phyloP scores from a whole-genome alignment of 2,113 vertebrate genomes.

The Ascaphus truei region DNA sequence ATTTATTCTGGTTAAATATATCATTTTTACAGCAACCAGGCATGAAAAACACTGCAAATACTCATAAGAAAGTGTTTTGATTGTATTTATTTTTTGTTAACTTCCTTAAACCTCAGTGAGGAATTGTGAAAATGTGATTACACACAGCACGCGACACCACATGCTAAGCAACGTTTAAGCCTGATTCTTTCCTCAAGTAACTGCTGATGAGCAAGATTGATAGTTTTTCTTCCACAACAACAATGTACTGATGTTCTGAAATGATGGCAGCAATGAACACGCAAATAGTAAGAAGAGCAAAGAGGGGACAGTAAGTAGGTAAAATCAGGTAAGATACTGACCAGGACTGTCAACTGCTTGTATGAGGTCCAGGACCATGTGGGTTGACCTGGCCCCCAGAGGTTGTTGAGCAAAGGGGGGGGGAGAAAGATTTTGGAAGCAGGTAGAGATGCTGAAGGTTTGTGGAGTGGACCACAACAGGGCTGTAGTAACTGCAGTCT shows the following conservation, averaged over 20 bases:
- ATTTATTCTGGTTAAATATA: too few species aligned
- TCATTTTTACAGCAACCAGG: neutral
- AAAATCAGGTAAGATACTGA: too few species aligned
- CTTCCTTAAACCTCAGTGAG: neutral
- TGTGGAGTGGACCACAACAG: too few species aligned
- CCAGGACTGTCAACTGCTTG: too few species aligned
- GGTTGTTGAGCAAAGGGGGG: too few species aligned
- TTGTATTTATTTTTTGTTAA: too few species aligned
- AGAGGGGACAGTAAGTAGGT: neutral
- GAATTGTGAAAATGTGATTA: neutral
- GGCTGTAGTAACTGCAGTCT: too few species aligned
- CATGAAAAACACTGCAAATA: too few species aligned
- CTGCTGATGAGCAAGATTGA: neutral
- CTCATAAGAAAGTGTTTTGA: neutral
- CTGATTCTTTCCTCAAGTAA: neutral
- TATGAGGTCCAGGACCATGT: too few species aligned
- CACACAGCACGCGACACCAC: neutral
- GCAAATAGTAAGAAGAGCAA: neutral
- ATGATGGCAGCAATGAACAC: neutral
- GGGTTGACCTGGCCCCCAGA: too few species aligned
- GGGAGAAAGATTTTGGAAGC: too few species aligned
- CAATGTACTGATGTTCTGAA: neutral
- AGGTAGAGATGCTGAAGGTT: too few species aligned
- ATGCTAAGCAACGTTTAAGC: neutral
- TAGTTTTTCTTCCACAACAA: neutral